These are phyloP conservation scores for Zaprionus davidi DNA, from an alignment of 1,140 invertebrate species.

Conservation along the genomic window DNA sequence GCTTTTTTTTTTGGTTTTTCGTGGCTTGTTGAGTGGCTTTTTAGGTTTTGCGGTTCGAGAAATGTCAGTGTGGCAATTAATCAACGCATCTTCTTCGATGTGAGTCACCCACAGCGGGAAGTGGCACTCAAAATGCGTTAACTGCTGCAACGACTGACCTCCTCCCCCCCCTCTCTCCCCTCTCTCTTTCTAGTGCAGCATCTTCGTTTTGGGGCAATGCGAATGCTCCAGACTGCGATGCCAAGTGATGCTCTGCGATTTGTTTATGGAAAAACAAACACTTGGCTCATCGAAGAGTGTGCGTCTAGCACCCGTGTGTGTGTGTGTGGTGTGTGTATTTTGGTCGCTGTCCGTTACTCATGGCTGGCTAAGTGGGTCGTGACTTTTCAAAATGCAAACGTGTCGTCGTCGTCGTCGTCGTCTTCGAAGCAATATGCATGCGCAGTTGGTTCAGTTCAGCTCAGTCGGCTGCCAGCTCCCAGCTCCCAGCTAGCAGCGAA, in stretches of 20 bases:
- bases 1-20: slow-evolving; percentile 15
- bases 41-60: slow-evolving; percentile 71
- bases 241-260: slow-evolving; percentile 56
- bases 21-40: slow-evolving; percentile 49
- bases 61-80: slow-evolving; percentile 76
- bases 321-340: slow-evolving; percentile 41
- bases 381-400: slow-evolving; percentile 82
- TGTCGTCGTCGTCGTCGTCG: slow-evolving; percentile 70
- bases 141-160: neutral
- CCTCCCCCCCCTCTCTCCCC: neutral
- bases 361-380: slow-evolving; percentile 81
- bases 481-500: neutral
- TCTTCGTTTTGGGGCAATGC: slow-evolving; percentile 5
- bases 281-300: slow-evolving; percentile 53
- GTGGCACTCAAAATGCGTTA: slow-evolving; percentile 9
- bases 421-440: slow-evolving; percentile 54
- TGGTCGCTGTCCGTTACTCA: slow-evolving; percentile 75
- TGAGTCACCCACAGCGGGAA: slow-evolving; percentile 36
- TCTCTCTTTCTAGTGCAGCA: neutral
- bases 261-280: slow-evolving; percentile 78
- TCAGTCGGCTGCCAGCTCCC: slow-evolving; percentile 21
- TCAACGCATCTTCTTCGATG: slow-evolving; percentile 68
- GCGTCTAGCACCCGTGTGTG: slow-evolving; percentile 8
- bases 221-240: slow-evolving; percentile 21
- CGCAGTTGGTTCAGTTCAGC: slow-evolving; percentile 54